These are phyloP conservation scores for Crenuchus spilurus DNA, from an alignment of 2,797 vertebrate species.

Conservation along the genomic window DNA sequence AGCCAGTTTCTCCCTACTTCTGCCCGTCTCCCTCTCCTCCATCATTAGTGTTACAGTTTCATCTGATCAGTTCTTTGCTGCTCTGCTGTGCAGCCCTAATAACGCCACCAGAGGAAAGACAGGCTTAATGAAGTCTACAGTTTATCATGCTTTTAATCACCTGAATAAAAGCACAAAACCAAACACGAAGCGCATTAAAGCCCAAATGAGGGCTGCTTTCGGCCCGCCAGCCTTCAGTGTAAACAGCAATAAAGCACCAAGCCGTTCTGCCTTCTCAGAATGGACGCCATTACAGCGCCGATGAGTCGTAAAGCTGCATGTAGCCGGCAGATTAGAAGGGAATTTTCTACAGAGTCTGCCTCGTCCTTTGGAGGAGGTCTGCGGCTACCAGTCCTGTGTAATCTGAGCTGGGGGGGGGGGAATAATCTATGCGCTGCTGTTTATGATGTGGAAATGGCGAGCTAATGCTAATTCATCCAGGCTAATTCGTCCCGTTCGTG, in stretches of 20 bases:
- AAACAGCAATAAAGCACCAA: slow-evolving; percentile 2
- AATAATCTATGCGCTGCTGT: not conserved
- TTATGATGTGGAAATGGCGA: slow-evolving; percentile 50
- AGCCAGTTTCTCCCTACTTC: no score
- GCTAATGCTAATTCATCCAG: slow-evolving; percentile 52
- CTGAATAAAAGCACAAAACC: slow-evolving; percentile 38
- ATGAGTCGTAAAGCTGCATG: not conserved
- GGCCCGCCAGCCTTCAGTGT: not conserved
- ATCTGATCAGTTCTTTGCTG: slow-evolving; percentile 48
- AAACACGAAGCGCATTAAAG: slow-evolving; percentile 64
- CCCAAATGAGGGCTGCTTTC: slow-evolving; percentile 60
- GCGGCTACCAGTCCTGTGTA: not conserved
- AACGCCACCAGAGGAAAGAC: slow-evolving; percentile 31
- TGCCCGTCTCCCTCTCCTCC: not conserved
- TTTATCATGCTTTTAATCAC: slow-evolving; percentile 61
- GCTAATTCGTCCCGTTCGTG: slow-evolving; percentile 68
- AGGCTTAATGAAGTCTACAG: slow-evolving; percentile 44
- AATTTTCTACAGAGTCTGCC: not conserved
- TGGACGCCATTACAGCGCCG: not conserved
- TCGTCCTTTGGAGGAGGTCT: slow-evolving; percentile 4
- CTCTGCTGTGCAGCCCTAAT: slow-evolving; percentile 32
- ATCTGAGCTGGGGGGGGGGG: slow-evolving; percentile 36
- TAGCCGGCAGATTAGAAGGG: not conserved
- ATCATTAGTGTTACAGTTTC: not conserved
- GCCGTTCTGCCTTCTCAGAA: not conserved